Base-by-base conservation (phyloP, 2,888 invertebrate genomes). In the Mamestra brassicae region DNA sequence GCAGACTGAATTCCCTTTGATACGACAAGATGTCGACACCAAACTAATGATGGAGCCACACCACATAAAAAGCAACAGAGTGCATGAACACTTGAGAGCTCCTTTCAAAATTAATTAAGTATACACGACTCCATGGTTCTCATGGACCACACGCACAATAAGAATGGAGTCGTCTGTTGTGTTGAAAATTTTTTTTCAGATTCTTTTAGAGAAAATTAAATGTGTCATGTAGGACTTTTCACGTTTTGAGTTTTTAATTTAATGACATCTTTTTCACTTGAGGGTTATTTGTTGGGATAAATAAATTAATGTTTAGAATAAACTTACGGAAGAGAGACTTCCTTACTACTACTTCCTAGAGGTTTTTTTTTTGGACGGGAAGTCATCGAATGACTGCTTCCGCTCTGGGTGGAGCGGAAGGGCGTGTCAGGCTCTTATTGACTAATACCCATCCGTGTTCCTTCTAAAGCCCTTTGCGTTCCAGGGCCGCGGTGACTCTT, bases 41-140 rank as follows among this genome's bases (percentile, higher is more conserved):
- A 76, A 76, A 81, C 81, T 88, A 86, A 87, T 80, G 85, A 86
- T 86, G 81, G 58, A 42, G 50, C 36, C 13, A 67, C 62, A 50
- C n/a, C 74, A 75, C 70, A 80, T 66, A 76, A 76, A 83, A 78
- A 72, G 71, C 58, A 64, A 64, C 57, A 68, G 63, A 61, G 60
- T 71, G 61, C 60, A 73, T 77, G 66, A 64, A 68, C 80, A 75
- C 71, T 66, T 80, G 69, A 80, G 63, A 38, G 36, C 17, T 62
- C 65, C 66, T 79, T 84, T 76, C 74, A 84, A 81, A 81, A 77
- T 81, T 82, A 87, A 87, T 86, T 81, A 76, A 67, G 63, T 50
- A 60, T 36, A 83, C 74, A 69, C 54, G 36, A 78, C 60, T 72
- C 75, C 47, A 72, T 65, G 57, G 65, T 62, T 72, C 60, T 80